phyloP scores from a whole-genome alignment of 2,888 invertebrate genomes.

The Strigamia maritima region DNA sequence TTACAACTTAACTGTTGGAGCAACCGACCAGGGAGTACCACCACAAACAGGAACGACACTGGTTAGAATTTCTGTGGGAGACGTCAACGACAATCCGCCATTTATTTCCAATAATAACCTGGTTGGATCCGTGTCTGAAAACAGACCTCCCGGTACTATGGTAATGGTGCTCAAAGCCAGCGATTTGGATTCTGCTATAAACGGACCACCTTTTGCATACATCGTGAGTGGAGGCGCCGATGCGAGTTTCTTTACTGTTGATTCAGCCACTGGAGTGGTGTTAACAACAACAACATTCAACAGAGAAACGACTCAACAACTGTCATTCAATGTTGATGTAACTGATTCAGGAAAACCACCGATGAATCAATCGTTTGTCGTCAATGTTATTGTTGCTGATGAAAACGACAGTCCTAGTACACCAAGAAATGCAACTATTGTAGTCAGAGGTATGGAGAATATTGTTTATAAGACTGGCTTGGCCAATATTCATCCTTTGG shows the following conservation, averaged over 20 bases:
- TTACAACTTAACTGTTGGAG: conserved; percentile 76
- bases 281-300: conserved; percentile 76
- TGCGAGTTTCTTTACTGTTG: conserved; percentile 70
- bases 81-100: conserved; percentile 93
- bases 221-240: conserved; percentile 73
- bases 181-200: conserved; percentile 84
- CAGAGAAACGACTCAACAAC: conserved; percentile 71
- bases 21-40: conserved; percentile 82
- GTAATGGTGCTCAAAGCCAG: conserved; percentile 80
- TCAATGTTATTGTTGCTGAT: conserved; percentile 74
- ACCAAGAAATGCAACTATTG: conserved; percentile 75
- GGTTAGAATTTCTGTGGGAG: conserved; percentile 73
- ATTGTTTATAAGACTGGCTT: conserved; percentile 86
- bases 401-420: conserved; percentile 88
- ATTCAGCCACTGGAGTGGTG: conserved; percentile 74
- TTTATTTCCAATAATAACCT: conserved; percentile 69
- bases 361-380: conserved; percentile 74
- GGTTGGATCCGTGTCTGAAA: conserved; percentile 77
- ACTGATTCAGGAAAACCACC: conserved; percentile 82
- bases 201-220: conserved; percentile 86
- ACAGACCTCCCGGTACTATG: conserved; percentile 76
- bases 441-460: conserved; percentile 73
- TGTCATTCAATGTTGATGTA: conserved; percentile 75
- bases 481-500: conserved; percentile 87
- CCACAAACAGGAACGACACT: conserved; percentile 88